phyloP scores from a whole-genome alignment of 2,797 vertebrate genomes.

The Pseudotriccus pelzelni region DNA sequence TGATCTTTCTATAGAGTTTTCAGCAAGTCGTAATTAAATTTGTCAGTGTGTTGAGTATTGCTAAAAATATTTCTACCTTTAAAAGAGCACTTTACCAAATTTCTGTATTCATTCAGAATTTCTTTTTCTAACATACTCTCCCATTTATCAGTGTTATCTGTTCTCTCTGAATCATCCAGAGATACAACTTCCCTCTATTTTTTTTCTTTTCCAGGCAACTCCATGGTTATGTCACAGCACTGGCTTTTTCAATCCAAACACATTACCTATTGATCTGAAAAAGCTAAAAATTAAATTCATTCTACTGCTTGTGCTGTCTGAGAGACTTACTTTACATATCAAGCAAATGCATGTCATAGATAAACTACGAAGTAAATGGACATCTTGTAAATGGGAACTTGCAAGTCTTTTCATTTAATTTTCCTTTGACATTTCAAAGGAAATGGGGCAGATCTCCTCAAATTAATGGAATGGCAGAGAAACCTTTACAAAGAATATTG shows the following conservation, averaged over 20 bases:
- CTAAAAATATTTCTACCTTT: background rate
- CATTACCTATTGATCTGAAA: background rate
- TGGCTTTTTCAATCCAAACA: background rate
- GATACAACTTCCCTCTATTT: background rate
- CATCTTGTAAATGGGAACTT: background rate
- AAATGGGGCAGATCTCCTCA: slow-evolving; percentile 19
- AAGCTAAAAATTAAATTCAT: background rate
- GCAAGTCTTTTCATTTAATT: background rate
- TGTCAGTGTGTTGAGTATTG: background rate
- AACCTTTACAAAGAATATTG: slow-evolving; percentile 4
- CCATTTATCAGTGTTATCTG: background rate
- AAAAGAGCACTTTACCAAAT: background rate
- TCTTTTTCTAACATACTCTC: background rate
- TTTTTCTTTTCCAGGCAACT: background rate
- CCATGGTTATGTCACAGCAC: background rate
- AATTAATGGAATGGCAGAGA: slow-evolving; percentile 30
- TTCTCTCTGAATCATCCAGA: background rate
- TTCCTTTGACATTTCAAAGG: slow-evolving; percentile 50
- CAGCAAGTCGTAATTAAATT: background rate
- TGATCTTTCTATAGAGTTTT: background rate
- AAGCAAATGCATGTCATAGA: background rate
- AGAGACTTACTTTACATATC: background rate
- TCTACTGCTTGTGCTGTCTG: background rate
- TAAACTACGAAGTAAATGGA: background rate
- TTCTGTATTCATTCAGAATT: background rate